Conservation (phyloP, 2,113 vertebrate genomes). For the Mesitornis unicolor region DNA sequence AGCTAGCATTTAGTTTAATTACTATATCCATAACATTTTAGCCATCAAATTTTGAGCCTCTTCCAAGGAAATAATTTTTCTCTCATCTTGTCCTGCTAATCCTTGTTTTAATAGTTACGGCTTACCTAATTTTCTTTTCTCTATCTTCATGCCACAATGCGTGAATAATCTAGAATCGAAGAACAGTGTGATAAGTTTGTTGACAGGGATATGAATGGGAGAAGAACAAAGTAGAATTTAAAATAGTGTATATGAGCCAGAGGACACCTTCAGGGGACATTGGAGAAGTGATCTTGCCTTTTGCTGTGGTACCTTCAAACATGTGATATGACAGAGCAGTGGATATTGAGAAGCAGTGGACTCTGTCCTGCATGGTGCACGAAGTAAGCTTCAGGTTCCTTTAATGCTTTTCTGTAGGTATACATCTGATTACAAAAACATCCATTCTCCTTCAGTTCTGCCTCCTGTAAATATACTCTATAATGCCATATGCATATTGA, state of each 20-base stretch:
- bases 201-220: background rate
- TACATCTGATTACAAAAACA: background rate
- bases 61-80: constrained; percentile 13
- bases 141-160: background rate
- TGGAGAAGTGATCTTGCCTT: background rate
- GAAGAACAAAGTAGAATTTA: background rate
- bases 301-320: background rate
- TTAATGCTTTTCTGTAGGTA: background rate
- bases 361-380: background rate
- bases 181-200: background rate
- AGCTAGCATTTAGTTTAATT: constrained; percentile 17
- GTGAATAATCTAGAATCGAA: background rate
- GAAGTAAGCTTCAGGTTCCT: background rate
- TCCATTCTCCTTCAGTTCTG: background rate
- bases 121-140: background rate
- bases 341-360: background rate
- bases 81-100: constrained; percentile 4
- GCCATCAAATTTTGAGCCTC: constrained; percentile 8
- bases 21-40: background rate
- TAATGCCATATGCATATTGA: background rate
- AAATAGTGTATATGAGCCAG: background rate
- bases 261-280: background rate
- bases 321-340: background rate
- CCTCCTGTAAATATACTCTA: background rate
- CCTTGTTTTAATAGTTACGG: background rate